Conservation (phyloP, 2,797 vertebrate genomes). For the Dermochelys coriacea region DNA sequence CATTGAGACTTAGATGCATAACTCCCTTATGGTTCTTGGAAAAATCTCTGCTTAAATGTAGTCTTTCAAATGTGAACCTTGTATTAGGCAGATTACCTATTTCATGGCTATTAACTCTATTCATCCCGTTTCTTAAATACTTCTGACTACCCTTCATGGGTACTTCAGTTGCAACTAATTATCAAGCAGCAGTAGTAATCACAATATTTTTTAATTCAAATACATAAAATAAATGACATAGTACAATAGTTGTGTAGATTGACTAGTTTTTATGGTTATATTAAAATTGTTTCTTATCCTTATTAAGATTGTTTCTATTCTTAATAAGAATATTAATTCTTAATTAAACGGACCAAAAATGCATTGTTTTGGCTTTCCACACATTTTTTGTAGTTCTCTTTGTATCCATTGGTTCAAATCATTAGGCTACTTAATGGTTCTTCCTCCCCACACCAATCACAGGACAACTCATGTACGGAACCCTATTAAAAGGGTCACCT, state of each 20-base stretch:
- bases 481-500: conserved; percentile 18
- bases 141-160: background rate
- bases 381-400: background rate
- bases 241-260: background rate
- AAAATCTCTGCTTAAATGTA: background rate
- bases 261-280: background rate
- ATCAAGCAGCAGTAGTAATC: background rate
- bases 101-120: background rate
- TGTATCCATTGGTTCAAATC: conserved; percentile 15
- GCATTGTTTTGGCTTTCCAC: background rate
- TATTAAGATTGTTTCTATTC: background rate
- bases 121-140: background rate
- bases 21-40: background rate
- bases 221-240: background rate
- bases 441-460: conserved; percentile 17
- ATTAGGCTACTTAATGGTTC: conserved; percentile 36
- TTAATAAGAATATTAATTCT: too few species aligned
- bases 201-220: background rate
- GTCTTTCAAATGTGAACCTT: background rate
- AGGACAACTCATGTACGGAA: conserved; percentile 29
- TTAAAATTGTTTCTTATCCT: background rate
- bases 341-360: background rate
- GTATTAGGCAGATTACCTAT: conserved; percentile 4
- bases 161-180: background rate
- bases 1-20: too few species aligned